Evolutionary conservation across 2,888 invertebrate species (phyloP).

Genomic region (Eulithis prunata): DNA sequence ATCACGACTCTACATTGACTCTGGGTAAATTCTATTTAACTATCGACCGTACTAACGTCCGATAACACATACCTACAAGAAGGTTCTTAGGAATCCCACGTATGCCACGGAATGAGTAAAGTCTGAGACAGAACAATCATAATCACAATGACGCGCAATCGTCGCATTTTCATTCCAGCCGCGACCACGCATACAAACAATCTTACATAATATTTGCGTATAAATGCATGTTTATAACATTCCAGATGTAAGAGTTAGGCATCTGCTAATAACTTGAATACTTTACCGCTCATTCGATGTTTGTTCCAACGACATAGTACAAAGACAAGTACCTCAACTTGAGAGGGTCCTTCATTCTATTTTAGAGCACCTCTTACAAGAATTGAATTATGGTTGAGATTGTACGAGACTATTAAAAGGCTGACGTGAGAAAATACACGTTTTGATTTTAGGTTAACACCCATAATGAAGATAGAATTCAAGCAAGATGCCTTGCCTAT

Average conservation of each 20-base stretch:
- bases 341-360: not conserved
- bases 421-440: slow-evolving; percentile 2
- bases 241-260: slow-evolving; percentile 66
- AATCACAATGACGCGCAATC: slow-evolving; percentile 47
- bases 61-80: slow-evolving; percentile 6
- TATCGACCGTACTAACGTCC: not conserved
- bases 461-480: not conserved
- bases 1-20: slow-evolving; percentile 19
- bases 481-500: too few species aligned
- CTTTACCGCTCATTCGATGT: slow-evolving; percentile 48
- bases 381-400: too few species aligned
- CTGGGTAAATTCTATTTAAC: slow-evolving; percentile 18
- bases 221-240: slow-evolving; percentile 66
- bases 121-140: slow-evolving; percentile 31
- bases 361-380: too few species aligned
- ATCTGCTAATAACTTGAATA: slow-evolving; percentile 54
- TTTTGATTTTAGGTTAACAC: not conserved
- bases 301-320: slow-evolving; percentile 29
- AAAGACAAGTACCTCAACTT: slow-evolving; percentile 2
- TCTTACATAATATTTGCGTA: slow-evolving; percentile 65
- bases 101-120: slow-evolving; percentile 24
- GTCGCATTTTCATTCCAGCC: slow-evolving; percentile 60
- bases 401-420: not conserved
- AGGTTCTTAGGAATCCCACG: slow-evolving; percentile 23
- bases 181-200: slow-evolving; percentile 59